A percentile compares a stretch with the other conserved stretches of the same genome.
phyloP scores from a whole-genome alignment of 1,140 invertebrate genomes.

The Campodea augens region DNA sequence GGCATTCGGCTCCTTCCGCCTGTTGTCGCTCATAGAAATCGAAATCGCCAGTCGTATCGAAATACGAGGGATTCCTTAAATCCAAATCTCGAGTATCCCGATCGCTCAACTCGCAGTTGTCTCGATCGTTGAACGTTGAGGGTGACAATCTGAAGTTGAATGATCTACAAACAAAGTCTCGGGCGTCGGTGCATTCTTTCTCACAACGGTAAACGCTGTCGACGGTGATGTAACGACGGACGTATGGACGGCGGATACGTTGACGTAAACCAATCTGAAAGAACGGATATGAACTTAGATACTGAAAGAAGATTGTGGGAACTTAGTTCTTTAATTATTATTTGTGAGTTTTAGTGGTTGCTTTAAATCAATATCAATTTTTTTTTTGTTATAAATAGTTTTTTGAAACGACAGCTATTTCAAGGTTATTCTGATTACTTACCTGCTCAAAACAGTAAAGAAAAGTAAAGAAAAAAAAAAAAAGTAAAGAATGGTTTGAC shows the following conservation, averaged over 20 bases:
- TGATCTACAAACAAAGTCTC: slow-evolving; percentile 68
- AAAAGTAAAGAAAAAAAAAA: no score
- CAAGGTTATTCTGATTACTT: no score
- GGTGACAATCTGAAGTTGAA: slow-evolving; percentile 56
- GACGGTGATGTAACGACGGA: slow-evolving; percentile 48
- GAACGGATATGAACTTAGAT: slow-evolving; percentile 11
- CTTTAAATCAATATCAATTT: no score
- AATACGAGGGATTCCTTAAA: slow-evolving; percentile 60
- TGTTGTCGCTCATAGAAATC: slow-evolving; percentile 68
- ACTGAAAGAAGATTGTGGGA: no score
- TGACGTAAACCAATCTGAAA: slow-evolving; percentile 41
- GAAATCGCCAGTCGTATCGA: slow-evolving; percentile 61
- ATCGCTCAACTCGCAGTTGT: slow-evolving; percentile 78
- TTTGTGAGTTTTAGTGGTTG: no score
- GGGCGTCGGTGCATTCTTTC: slow-evolving; percentile 55
- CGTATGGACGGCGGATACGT: slow-evolving; percentile 54
- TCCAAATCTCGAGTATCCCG: slow-evolving; percentile 64
- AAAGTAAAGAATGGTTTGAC: no score
- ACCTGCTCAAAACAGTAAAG: no score
- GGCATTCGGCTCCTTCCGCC: slow-evolving; percentile 46
- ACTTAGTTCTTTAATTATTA: no score
- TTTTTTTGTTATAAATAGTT: no score
- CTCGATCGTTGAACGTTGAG: slow-evolving; percentile 32
- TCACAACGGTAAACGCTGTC: slow-evolving; percentile 56
- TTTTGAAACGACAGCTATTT: no score